Conservation (phyloP, 2,113 vertebrate genomes). For the Dendrocopos noguchii region DNA sequence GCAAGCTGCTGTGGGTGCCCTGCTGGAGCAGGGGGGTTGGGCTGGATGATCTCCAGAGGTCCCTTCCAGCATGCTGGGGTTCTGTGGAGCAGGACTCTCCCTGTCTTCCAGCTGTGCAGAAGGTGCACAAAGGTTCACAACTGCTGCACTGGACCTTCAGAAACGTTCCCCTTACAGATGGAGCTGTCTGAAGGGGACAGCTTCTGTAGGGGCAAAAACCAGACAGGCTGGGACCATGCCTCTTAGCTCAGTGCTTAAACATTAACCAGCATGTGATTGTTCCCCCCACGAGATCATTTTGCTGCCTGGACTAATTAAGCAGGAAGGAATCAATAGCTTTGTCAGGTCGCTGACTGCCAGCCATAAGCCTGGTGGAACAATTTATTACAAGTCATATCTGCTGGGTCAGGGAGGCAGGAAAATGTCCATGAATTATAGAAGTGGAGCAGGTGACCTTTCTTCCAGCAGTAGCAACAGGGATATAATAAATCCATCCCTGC, state of each 20-base stretch:
- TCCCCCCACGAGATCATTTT: background rate
- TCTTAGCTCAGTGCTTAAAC: background rate
- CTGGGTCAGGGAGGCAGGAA: background rate
- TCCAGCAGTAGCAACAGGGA: fast-evolving
- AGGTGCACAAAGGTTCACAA: too few relatives aligned
- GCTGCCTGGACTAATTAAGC: background rate
- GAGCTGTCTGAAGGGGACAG: fast-evolving
- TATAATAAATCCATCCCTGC: background rate
- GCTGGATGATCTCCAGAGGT: too few relatives aligned
- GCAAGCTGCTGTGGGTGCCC: too few relatives aligned
- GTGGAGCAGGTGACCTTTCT: background rate
- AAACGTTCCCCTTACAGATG: too few relatives aligned
- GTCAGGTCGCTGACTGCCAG: background rate
- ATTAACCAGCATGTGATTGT: background rate
- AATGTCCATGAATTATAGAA: background rate
- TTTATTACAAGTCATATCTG: fast-evolving
- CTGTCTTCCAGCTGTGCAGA: too few relatives aligned
- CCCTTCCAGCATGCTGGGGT: too few relatives aligned
- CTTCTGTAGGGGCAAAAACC: background rate
- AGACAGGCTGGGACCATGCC: background rate
- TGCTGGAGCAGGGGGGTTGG: too few relatives aligned
- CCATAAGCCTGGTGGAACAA: background rate
- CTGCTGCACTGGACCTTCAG: too few relatives aligned
- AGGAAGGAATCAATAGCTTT: background rate
- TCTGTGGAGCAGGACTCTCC: too few relatives aligned